Evolutionary conservation across 1,140 invertebrate genomes (phyloP).

Genomic region (Spodoptera frugiperda): DNA sequence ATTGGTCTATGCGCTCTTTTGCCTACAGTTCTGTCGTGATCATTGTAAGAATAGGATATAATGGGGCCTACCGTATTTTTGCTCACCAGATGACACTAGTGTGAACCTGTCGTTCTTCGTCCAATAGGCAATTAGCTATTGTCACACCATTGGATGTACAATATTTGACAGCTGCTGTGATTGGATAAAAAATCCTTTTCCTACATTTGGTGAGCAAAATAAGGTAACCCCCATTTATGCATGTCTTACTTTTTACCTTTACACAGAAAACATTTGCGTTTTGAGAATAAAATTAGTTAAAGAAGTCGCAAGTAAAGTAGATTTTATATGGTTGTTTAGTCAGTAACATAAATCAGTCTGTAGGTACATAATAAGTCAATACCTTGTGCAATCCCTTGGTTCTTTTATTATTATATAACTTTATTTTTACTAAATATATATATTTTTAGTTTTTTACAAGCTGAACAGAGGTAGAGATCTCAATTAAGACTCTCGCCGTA

Average conservation of each 20-base stretch:
- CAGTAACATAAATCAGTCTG: conserved; percentile 35
- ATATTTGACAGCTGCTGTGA: no score
- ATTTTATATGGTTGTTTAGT: conserved; percentile 49
- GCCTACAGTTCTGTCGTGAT: background rate
- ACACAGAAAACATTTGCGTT: conserved; percentile 24
- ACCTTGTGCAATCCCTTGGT: conserved; percentile 47
- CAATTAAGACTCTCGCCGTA: background rate
- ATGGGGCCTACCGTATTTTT: no score
- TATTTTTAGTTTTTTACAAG: conserved; percentile 8
- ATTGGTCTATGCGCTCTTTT: conserved; percentile 2
- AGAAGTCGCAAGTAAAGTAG: conserved; percentile 39
- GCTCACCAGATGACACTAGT: no score
- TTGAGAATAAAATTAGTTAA: conserved; percentile 12
- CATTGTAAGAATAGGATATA: background rate
- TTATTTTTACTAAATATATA: conserved; percentile 34
- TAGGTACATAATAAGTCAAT: conserved; percentile 40
- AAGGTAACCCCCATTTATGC: no score
- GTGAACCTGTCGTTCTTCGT: no score
- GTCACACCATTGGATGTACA: no score
- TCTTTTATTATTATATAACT: conserved; percentile 29
- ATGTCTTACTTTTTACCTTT: conserved; percentile 24
- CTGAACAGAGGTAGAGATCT: conserved; percentile 45
- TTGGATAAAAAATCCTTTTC: no score
- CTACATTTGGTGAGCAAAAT: no score
- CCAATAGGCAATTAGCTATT: no score